Percentiles rank a stretch among this genome's conserved stretches.
Evolutionary conservation across 2,113 vertebrate species (phyloP).

Genomic region (Delphinapterus leucas): DNA sequence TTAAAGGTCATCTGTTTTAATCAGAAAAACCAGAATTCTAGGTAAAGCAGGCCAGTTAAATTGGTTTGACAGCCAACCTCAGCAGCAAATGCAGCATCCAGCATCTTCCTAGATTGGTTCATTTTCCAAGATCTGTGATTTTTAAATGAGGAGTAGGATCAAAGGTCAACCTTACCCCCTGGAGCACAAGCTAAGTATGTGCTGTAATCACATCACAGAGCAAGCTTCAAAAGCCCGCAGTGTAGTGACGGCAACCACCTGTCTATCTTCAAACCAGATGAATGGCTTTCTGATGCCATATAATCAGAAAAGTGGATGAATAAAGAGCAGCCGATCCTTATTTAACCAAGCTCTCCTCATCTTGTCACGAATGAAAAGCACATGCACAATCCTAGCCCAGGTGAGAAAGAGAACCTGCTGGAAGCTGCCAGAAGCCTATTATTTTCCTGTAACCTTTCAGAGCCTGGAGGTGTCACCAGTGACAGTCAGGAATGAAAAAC

Average conservation of each 20-base stretch:
- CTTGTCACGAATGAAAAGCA: background rate
- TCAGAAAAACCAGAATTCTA: slow-evolving; percentile 34
- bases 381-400: background rate
- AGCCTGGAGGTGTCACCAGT: background rate
- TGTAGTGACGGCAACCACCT: background rate
- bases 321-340: slow-evolving; percentile 4
- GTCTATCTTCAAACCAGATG: slow-evolving; percentile 17
- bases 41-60: background rate
- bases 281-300: slow-evolving; percentile 17
- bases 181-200: slow-evolving; percentile 15
- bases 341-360: slow-evolving; percentile 48
- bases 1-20: slow-evolving; percentile 32
- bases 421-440: background rate
- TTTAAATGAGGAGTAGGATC: slow-evolving; percentile 43
- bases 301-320: background rate
- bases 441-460: background rate
- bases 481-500: slow-evolving; percentile 21
- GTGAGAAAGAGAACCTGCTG: background rate
- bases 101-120: slow-evolving; percentile 1
- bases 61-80: background rate
- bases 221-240: slow-evolving; percentile 5
- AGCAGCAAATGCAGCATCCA: slow-evolving; percentile 3
- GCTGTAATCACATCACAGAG: slow-evolving; percentile 31
- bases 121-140: slow-evolving; percentile 52
- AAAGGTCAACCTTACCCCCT: slow-evolving; percentile 44